phyloP scores from a whole-genome alignment of 2,113 vertebrate species.

The Brienomyrus brachyistius region DNA sequence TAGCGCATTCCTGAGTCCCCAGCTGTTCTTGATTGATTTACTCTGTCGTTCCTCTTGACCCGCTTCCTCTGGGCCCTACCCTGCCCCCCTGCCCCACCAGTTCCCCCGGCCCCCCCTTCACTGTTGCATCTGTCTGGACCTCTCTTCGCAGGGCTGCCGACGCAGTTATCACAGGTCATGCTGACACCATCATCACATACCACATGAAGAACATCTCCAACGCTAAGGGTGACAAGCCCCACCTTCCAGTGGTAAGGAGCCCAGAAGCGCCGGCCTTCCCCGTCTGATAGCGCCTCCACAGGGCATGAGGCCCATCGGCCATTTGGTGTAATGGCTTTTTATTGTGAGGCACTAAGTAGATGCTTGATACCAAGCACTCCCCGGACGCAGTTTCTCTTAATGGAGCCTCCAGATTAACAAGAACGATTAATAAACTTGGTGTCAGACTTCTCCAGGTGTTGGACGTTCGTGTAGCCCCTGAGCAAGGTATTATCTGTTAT shows the following conservation, averaged over 20 bases:
- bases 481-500: too few relatives aligned
- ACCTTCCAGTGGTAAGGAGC: conserved; percentile 77
- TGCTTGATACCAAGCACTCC: conserved; percentile 14
- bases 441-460: conserved; percentile 15
- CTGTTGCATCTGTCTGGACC: conserved; percentile 29
- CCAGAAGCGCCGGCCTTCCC: neutral
- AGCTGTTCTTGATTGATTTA: neutral
- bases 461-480: neutral
- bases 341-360: neutral
- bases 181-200: conserved; percentile 92
- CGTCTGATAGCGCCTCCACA: neutral
- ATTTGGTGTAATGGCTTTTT: neutral
- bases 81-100: neutral
- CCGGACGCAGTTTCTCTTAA: conserved; percentile 17
- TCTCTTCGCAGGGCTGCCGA: conserved; percentile 83
- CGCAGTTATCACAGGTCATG: conserved; percentile 90
- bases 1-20: neutral
- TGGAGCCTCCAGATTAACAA: conserved; percentile 20
- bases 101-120: neutral
- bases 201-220: conserved; percentile 98
- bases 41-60: conserved; percentile 4
- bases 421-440: conserved; percentile 5
- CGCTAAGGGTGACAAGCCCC: conserved; percentile 83
- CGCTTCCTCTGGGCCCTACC: neutral
- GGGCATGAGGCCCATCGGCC: neutral